Conservation (phyloP, 2,797 vertebrate species). For the Spea hammondii region DNA sequence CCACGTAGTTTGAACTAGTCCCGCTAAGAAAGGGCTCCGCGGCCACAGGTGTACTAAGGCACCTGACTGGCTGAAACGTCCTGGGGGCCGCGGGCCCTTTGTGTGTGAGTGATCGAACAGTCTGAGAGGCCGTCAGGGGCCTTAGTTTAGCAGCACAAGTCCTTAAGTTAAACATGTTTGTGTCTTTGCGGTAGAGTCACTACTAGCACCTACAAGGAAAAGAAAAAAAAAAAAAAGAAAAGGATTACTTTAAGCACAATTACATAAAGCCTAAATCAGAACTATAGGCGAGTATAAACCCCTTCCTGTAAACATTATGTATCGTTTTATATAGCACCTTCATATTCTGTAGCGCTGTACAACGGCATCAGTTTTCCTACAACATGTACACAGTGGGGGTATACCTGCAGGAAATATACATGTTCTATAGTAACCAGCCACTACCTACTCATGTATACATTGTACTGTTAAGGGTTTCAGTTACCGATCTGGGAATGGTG, state of each 20-base stretch:
- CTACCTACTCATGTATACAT: too few species aligned
- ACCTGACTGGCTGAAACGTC: constrained; percentile 76
- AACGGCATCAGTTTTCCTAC: too few species aligned
- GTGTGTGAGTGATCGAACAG: constrained; percentile 69
- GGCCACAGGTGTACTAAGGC: constrained; percentile 73
- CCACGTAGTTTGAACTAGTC: constrained; percentile 91
- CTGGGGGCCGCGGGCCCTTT: constrained; percentile 65
- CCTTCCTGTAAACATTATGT: too few species aligned
- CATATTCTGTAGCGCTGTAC: too few species aligned
- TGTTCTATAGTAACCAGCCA: too few species aligned
- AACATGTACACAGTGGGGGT: not conserved
- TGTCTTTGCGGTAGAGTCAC: constrained; percentile 26
- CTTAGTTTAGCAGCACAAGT: constrained; percentile 81
- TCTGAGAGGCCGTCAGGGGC: constrained; percentile 77
- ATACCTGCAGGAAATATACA: not conserved
- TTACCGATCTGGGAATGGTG: too few species aligned
- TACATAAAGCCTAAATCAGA: not conserved
- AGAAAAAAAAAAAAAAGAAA: not conserved
- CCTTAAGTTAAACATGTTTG: constrained; percentile 86
- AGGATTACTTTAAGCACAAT: not conserved
- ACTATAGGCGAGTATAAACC: too few species aligned
- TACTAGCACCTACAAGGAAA: constrained; percentile 21
- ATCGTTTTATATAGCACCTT: too few species aligned
- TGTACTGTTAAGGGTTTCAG: too few species aligned
- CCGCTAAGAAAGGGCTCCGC: constrained; percentile 89